phyloP scores from a whole-genome alignment of 2,113 vertebrate species.

The Vulpes lagopus region DNA sequence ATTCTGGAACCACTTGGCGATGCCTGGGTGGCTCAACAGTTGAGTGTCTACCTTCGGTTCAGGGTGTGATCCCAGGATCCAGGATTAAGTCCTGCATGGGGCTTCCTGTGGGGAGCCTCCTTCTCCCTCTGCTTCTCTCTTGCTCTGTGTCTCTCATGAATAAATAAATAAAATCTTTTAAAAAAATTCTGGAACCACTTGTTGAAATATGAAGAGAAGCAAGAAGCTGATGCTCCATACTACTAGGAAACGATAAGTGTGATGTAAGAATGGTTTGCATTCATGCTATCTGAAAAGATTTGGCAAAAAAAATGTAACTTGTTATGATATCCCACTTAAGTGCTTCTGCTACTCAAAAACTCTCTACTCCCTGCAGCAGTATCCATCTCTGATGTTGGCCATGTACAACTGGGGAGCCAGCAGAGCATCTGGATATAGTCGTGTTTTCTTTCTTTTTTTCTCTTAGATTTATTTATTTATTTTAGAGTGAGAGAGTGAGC shows the following conservation, averaged over 20 bases:
- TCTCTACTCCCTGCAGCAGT: background rate
- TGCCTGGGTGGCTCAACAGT: too few species aligned
- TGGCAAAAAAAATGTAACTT: constrained; percentile 4
- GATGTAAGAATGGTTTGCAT: background rate
- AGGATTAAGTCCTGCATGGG: too few species aligned
- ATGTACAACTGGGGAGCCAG: background rate
- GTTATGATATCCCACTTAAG: background rate
- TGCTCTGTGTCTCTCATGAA: too few species aligned
- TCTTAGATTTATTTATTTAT: background rate
- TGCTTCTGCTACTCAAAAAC: background rate
- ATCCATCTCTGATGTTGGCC: background rate
- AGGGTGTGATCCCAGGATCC: too few species aligned
- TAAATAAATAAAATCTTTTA: too few species aligned
- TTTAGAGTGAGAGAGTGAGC: background rate
- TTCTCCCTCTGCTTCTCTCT: too few species aligned
- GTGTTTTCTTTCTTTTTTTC: background rate
- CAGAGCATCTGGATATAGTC: background rate
- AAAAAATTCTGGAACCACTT: background rate
- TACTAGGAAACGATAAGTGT: background rate
- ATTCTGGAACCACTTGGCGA: background rate
- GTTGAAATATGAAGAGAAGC: background rate
- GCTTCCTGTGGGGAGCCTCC: too few species aligned
- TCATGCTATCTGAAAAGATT: background rate
- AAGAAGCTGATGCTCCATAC: background rate
- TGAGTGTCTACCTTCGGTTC: too few species aligned